Evolutionary conservation across 2,888 invertebrate genomes (phyloP).

Genomic region (Spilosoma lubricipeda): DNA sequence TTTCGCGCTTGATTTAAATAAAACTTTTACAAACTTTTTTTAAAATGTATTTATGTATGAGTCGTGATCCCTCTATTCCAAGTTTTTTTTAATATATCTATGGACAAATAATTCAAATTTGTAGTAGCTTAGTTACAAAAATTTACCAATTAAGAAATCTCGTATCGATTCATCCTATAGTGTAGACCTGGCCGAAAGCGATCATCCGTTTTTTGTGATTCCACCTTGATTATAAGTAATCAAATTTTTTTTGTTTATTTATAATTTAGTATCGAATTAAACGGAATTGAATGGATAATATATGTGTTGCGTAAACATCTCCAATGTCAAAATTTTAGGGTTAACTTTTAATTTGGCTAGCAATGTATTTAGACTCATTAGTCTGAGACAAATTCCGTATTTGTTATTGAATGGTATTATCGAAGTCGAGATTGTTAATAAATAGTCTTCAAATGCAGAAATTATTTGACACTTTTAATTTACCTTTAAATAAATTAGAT

Average conservation of each 20-base stretch:
- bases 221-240: conserved; percentile 69
- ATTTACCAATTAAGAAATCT: neutral
- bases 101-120: neutral
- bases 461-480: neutral
- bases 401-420: neutral
- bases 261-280: conserved; percentile 63
- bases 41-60: no score
- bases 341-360: conserved; percentile 23
- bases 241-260: conserved; percentile 69
- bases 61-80: no score
- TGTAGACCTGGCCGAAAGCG: conserved; percentile 58
- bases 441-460: neutral
- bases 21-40: no score
- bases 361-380: conserved; percentile 17
- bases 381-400: neutral
- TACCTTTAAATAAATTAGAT: neutral
- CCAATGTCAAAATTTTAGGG: conserved; percentile 29
- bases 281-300: conserved; percentile 52
- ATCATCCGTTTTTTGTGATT: conserved; percentile 67
- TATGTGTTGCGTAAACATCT: conserved; percentile 47
- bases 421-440: neutral
- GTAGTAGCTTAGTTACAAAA: neutral
- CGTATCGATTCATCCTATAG: conserved; percentile 15
- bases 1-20: no score
- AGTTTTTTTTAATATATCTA: no score